Evolutionary conservation across 2,888 invertebrate species (phyloP), one percentile per base, ranked within the genome.

Genomic region (Drosophila longiperda): DNA sequence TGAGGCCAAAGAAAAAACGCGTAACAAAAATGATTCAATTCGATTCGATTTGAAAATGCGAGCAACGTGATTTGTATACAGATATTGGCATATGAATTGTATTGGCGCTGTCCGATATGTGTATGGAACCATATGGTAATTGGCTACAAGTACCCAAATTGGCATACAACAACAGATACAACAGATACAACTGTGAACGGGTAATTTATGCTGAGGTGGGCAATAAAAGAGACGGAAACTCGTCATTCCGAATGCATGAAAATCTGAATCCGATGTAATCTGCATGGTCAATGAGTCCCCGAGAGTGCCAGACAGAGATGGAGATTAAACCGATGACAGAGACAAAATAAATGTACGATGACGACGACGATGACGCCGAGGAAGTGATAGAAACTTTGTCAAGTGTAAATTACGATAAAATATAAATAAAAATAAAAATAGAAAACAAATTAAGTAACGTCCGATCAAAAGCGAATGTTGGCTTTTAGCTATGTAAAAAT

Each of bases 331-430:
- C 23, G 63, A 36, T 34, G 33, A 53, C 29, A 62, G 40, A 54
- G 38, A 53, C 34, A 60, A 50, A 36, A 26, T 9, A 52, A 36
- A 48, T 54, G 36, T 29, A 20, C 45, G 48, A 75, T 20, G 60
- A 55, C 38, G 36, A 5, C 3, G 29, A 42, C 45, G 53, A n/a
- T 66, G 50, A 29, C 49, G 62, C 50, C 53, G 71, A 78, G 71
- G 60, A 72, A 67, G 59, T 63, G 63, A 33, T 58, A 36, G 57
- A 65, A 67, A 67, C 57, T 53, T 63, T 69, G 77, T 85, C 83
- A 83, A 83, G 82, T 83, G 87, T 71, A 84, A 85, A 87, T 80
- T 69, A 74, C 67, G 52, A n/a, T 23, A 26, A 42, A 53, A 70
- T 12, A 53, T 5, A 20, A 54, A 55, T 38, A 36, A 38, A 34